Evolutionary conservation across 92 coral and sea anemone species (phyloP).

Genomic region (Galaxea fascicularis): DNA sequence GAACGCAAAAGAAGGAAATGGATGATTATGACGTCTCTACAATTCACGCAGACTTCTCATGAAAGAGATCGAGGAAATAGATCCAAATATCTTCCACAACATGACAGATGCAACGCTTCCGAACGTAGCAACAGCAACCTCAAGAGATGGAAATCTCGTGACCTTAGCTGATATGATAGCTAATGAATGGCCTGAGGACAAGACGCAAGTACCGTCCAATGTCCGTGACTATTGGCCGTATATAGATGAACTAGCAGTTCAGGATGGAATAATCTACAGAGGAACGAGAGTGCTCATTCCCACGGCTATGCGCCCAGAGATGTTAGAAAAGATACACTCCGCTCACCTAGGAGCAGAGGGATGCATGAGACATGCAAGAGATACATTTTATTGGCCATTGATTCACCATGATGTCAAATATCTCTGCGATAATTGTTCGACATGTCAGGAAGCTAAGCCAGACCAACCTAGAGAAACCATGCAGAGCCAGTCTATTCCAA

Average conservation of each 20-base stretch:
- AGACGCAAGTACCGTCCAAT: slow-evolving; percentile 27
- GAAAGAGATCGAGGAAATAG: too few relatives aligned
- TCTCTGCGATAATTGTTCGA: slow-evolving; percentile 36
- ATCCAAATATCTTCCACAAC: too few relatives aligned
- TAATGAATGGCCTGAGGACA: slow-evolving; percentile 48
- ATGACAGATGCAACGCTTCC: slow-evolving; percentile 29
- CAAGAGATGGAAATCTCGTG: slow-evolving; percentile 28
- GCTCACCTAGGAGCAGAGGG: too few relatives aligned
- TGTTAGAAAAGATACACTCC: too few relatives aligned
- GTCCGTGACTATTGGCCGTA: slow-evolving; percentile 35
- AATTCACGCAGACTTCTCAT: too few relatives aligned
- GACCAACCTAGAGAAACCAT: slow-evolving; percentile 23
- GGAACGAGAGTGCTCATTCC: too few relatives aligned
- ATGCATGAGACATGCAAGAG: slow-evolving; percentile 28
- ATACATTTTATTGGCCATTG: slow-evolving; percentile 36
- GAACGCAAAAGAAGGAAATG: slow-evolving; percentile 2
- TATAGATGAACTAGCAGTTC: slow-evolving; percentile 42
- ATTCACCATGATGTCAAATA: slow-evolving; percentile 37
- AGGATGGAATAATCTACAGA: slow-evolving; percentile 49
- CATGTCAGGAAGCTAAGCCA: slow-evolving; percentile 32
- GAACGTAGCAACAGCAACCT: slow-evolving; percentile 31
- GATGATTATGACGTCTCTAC: slow-evolving; percentile 30
- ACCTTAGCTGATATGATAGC: slow-evolving; percentile 23
- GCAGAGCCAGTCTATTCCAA: slow-evolving; percentile 41
- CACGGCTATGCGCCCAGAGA: too few relatives aligned